Percentiles rank a stretch among this genome's conserved stretches.
Evolutionary conservation across 2,888 invertebrate genomes (phyloP).

Genomic region (Drosophila meridionalis): DNA sequence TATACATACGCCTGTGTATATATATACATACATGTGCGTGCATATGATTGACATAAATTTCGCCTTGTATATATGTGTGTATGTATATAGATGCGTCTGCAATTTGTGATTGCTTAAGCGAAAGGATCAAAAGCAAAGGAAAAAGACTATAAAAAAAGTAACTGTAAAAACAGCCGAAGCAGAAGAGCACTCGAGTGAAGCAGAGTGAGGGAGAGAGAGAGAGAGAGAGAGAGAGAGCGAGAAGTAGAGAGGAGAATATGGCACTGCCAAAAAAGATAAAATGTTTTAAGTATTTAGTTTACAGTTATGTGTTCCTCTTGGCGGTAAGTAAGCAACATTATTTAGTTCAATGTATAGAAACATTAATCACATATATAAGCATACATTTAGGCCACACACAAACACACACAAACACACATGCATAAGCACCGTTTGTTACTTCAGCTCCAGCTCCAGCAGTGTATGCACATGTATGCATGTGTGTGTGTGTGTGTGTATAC

Average conservation of each 20-base stretch:
- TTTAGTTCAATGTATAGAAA: slow-evolving; percentile 15
- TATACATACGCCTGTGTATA: neutral
- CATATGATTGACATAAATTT: slow-evolving; percentile 9
- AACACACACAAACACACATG: neutral
- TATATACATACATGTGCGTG: neutral
- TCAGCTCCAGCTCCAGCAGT: neutral
- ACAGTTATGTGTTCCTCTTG: slow-evolving; percentile 84
- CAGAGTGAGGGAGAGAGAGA: slow-evolving; percentile 5
- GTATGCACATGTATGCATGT: neutral
- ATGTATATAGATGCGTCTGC: slow-evolving; percentile 8
- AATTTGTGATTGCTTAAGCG: slow-evolving; percentile 5
- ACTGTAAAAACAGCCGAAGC: neutral
- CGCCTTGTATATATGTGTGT: slow-evolving; percentile 7
- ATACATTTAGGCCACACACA: neutral
- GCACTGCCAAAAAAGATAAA: slow-evolving; percentile 84
- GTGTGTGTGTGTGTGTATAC: neutral
- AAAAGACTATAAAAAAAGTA: slow-evolving; percentile 15
- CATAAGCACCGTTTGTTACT: neutral
- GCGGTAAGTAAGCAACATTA: slow-evolving; percentile 81
- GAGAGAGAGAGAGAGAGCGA: neutral
- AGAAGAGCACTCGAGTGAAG: slow-evolving; percentile 2
- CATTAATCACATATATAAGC: slow-evolving; percentile 5
- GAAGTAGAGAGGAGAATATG: slow-evolving; percentile 62
- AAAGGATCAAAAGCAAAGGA: slow-evolving; percentile 16
- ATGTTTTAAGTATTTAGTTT: slow-evolving; percentile 85